Evolutionary conservation across 2,888 invertebrate species (phyloP).

Genomic region (Agapetus fuscipes): DNA sequence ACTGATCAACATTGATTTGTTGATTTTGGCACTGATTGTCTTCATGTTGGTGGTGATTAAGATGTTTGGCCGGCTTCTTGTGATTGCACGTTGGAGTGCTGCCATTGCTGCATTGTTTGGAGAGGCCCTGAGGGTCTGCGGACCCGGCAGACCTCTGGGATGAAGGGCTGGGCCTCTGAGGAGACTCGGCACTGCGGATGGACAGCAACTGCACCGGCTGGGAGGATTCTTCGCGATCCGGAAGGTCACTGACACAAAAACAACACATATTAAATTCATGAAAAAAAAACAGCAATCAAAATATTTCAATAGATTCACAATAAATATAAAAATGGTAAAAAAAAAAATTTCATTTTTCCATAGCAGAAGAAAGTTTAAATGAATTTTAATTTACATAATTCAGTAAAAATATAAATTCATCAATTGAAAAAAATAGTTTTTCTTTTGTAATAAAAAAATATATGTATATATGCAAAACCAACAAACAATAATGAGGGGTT

Average conservation of each 20-base stretch:
- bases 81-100: no score
- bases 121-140: no score
- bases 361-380: constrained; percentile 1
- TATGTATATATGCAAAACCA: no score
- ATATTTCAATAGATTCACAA: neutral
- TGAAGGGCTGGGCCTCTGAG: constrained; percentile 16
- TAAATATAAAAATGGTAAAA: constrained; percentile 2
- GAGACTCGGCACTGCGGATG: constrained; percentile 45
- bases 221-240: constrained; percentile 49
- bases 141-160: neutral
- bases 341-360: constrained; percentile 1
- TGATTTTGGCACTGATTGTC: no score
- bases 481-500: no score
- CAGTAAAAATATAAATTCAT: no score
- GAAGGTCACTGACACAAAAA: constrained; percentile 46
- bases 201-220: constrained; percentile 51
- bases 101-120: no score
- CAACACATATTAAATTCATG: constrained; percentile 6
- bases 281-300: neutral
- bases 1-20: no score
- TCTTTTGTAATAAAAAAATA: no score
- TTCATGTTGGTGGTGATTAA: no score
- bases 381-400: neutral
- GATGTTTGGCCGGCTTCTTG: no score
- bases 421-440: no score